Percentiles rank a stretch among this genome's conserved stretches.
These are phyloP conservation scores for Trematocara marginatum DNA, from an alignment of 2,113 vertebrate genomes.

Conservation along the genomic window DNA sequence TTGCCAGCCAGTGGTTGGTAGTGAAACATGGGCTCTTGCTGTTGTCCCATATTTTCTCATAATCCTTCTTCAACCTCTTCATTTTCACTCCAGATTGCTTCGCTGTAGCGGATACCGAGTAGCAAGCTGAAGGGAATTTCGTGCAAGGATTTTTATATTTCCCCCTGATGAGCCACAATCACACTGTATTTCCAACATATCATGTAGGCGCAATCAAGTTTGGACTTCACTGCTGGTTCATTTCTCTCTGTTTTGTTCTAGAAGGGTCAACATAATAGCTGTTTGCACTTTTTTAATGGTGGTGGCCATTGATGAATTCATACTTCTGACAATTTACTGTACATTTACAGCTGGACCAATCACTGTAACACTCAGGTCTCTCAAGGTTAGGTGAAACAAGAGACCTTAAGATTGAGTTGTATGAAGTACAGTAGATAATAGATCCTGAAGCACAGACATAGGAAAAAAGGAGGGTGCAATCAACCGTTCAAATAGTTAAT, in stretches of 20 bases:
- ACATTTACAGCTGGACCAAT: background rate
- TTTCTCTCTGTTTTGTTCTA: background rate
- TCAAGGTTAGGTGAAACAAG: background rate
- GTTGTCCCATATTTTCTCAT: background rate
- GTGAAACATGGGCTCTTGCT: background rate
- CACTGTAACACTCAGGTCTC: background rate
- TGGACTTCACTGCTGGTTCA: background rate
- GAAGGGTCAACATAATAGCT: background rate
- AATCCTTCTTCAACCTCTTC: background rate
- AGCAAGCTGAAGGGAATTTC: background rate
- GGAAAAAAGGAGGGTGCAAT: background rate
- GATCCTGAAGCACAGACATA: background rate
- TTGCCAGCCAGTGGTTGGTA: background rate
- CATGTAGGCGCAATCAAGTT: background rate
- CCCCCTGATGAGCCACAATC: background rate
- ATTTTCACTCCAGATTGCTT: background rate
- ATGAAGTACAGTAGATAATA: background rate
- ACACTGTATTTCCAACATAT: background rate
- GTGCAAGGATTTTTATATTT: background rate
- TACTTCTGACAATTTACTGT: background rate
- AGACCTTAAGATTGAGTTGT: background rate
- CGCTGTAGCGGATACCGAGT: background rate
- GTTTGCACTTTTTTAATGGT: background rate
- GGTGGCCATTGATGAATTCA: background rate
- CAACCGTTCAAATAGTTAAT: background rate